Base-by-base conservation (phyloP, 2,888 invertebrate species). In the Leptopilina syphax region DNA sequence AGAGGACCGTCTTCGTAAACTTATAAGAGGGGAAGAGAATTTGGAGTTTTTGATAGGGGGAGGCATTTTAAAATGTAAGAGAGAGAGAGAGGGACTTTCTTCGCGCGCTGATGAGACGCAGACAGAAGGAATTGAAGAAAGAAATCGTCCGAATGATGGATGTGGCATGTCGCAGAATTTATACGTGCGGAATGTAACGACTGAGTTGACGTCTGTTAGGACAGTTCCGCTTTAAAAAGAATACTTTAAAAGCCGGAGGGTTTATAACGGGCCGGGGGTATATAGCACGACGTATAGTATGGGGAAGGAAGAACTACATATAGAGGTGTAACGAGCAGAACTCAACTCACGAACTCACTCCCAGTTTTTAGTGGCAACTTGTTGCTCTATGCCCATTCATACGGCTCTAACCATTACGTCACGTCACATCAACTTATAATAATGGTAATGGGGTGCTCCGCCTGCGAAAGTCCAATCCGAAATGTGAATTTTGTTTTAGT, bases 321-420 rank as follows among this genome's bases (percentile, higher is more conserved):
- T 91, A 91, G 91, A 91, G 89, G 91, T 92, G 91, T 92, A 92
- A 92, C 92, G 92, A 92, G 91, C 90, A 91, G 90, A 92, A 92
- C 91, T 92, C 91, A 90, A 92, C 92, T 92, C 91, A 92, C 91
- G 90, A 91, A 92, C 91, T 91, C 91, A 91, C 91, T 91, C 91
- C 89, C 91, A 91, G 91, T 92, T 92, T 92, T 92, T 92, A 92
- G 91, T 92, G 91, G 92, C 92, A 92, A 92, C 92, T 92, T 92
- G 92, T 92, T 92, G 91, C 91, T 90, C 90, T 90, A 90, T 91
- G 89, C 91, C 91, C 92, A 92, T 92, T 92, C 92, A 92, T 92
- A 92, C 91, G 89, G 90, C 91, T 91, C 91, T 90, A 91, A 91
- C 91, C 90, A 92, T 92, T 92, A 92, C 92, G 92, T 92, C 92